Evolutionary conservation across 2,888 invertebrate genomes (phyloP), one percentile per base, ranked within the genome.

Genomic region (Nemotelus nigrinus): DNA sequence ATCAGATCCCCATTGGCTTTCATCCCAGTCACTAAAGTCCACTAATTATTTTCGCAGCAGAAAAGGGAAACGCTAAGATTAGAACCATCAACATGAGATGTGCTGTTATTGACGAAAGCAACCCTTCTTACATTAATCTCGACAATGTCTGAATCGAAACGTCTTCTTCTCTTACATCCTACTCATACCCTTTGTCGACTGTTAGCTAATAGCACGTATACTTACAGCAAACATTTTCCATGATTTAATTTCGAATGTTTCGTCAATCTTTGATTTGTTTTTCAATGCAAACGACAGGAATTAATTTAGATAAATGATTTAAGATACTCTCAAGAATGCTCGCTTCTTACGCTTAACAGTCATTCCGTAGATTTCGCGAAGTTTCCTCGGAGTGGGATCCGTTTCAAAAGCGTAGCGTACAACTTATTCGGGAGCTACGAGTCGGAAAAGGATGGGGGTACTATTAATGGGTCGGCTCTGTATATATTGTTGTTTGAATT

Each of bases 251-350:
- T 74, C 78, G 80, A 82, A 83, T 83, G 85, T 86, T 83, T 85
- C 85, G 85, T 86, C 86, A 86, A 86, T 86, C 86, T 86, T 86
- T 86, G 86, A 86, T 86, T 86, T 86, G 85, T 84, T 85, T 83
- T 83, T 83, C 85, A 86, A 86, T 87, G 86, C 86, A 87, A 86
- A 86, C 87, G 86, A 87, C 87, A 86, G 86, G 86, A 86, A 87
- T 86, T 86, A 86, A 86, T 86, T 86, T 86, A 86, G 86, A 86
- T 86, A 86, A 87, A 86, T 86, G 86, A 86, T 86, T 86, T 85
- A 78, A 72, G 74, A 77, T 74, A 55, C 65, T 78, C 48, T 57
- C 57, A 25, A 10, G 57, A 25, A 25, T 25, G 25, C 25, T 25
- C 25, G 25, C 25, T 25, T 25, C 25, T 25, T 25, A 25, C 25